A percentile compares a stretch with the other conserved stretches of the same genome.
Conservation (phyloP, 2,888 invertebrate genomes). For the Tinea pellionella region DNA sequence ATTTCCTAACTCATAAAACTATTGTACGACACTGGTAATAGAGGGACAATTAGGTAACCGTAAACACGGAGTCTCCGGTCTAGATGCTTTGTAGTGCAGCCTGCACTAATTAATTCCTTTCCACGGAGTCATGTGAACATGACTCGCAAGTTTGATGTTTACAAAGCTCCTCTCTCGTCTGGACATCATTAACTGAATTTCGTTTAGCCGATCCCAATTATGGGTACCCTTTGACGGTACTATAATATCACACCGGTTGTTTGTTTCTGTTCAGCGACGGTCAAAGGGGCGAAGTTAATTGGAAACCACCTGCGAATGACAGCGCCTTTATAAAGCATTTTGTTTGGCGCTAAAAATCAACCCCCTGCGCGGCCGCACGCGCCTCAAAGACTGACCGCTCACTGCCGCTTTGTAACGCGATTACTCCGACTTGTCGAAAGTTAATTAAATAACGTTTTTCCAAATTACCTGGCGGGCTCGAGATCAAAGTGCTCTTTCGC, state of each 20-base stretch:
- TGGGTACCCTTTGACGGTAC: slow-evolving; percentile 8
- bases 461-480: slow-evolving; percentile 58
- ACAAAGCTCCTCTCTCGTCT: not conserved
- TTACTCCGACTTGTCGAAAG: slow-evolving; percentile 67
- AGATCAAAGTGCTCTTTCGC: slow-evolving; percentile 54
- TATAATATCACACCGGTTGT: slow-evolving; percentile 11
- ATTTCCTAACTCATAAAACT: slow-evolving; percentile 63
- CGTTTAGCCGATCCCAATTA: slow-evolving; percentile 10
- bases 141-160: slow-evolving; percentile 9
- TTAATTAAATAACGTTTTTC: slow-evolving; percentile 71
- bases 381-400: slow-evolving; percentile 58
- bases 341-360: slow-evolving; percentile 64
- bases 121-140: slow-evolving; percentile 6
- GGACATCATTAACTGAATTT: slow-evolving; percentile 13
- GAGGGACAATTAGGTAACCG: slow-evolving; percentile 29
- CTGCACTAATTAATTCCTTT: slow-evolving; percentile 8
- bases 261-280: slow-evolving; percentile 27
- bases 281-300: slow-evolving; percentile 67
- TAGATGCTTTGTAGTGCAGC: not conserved
- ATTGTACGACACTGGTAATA: slow-evolving; percentile 41
- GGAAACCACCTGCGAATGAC: slow-evolving; percentile 66
- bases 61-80: slow-evolving; percentile 19
- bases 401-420: slow-evolving; percentile 64
- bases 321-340: slow-evolving; percentile 57
- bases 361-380: slow-evolving; percentile 27